Base-by-base conservation (phyloP, 2,888 invertebrate genomes). In the Campoplex capitator region DNA sequence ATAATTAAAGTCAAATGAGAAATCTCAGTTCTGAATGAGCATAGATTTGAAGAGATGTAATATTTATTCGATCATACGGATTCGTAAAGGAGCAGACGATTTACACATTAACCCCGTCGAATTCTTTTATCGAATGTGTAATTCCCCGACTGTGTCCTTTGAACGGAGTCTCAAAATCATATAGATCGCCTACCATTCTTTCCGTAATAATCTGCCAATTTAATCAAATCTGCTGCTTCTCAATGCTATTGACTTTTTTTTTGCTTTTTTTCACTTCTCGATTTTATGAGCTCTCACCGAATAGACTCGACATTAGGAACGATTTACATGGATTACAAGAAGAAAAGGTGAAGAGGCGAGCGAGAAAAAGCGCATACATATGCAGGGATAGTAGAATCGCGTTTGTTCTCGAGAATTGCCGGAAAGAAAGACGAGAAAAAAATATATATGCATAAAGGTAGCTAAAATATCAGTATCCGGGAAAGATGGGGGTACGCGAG, bases 341-440 rank as follows among this genome's bases (percentile, higher is more conserved):
- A 32, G 32, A 54, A 23, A 68, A 35, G 51, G 32, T 16, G 56
- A 9, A 58, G 51, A 56, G 51, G 23, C 23, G 58, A 56, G 38
- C 28, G 48, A 28, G 65, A 35, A 42, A 48, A 48, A 28, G 28
- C 28, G 42, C 32, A 38, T 16, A 23, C 58, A 65, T 51, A 77
- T 38, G 38, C 38, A 3, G 38, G 38, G 1, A 38, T 38, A 38
- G 38, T 38, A 77, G 51, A 73, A 82, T n/a, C 54, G 65, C 51
- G 48, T 65, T 58, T 67, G 73, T 38, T 42, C 67, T 32, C 51
- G 67, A 73, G 42, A 78, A 78, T 78, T 38, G 38, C 48, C n/a
- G 23, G 78, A 38, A 13, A 65, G 48, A 9, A 35, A 65, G 65
- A 51, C 28, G 4, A 32, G 65, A 38, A 35, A 35, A 3, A 62